Evolutionary conservation across 1,140 invertebrate genomes (phyloP).

Genomic region (Magallana ariakensis): DNA sequence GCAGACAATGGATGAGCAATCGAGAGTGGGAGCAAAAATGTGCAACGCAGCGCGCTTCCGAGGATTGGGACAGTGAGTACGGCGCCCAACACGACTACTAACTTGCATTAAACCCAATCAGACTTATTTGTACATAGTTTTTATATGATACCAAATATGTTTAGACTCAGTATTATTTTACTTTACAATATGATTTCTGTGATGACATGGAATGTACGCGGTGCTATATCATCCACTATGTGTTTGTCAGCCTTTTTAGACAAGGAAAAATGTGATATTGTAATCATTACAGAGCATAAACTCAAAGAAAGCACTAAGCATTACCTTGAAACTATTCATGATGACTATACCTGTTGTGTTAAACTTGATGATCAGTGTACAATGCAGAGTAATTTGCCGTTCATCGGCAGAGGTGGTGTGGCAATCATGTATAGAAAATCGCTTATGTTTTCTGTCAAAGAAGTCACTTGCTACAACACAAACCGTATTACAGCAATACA

Average conservation of each 20-base stretch:
- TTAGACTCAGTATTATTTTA: no score
- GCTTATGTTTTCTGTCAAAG: slow-evolving; percentile 19
- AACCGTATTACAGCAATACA: slow-evolving; percentile 31
- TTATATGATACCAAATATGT: no score
- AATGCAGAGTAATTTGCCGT: background rate
- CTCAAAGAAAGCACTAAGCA: background rate
- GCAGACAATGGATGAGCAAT: no score
- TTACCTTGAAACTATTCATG: background rate
- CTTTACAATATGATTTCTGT: no score
- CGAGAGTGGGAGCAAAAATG: no score
- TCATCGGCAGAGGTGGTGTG: slow-evolving; percentile 16
- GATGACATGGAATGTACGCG: no score
- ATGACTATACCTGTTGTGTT: background rate
- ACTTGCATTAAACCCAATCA: no score
- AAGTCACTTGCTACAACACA: slow-evolving; percentile 5
- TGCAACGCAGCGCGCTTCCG: no score
- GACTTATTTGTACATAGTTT: no score
- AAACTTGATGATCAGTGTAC: background rate
- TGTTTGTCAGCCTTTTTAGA: slow-evolving; percentile 16
- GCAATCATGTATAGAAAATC: slow-evolving; percentile 16
- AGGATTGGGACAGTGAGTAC: no score
- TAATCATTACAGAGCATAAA: slow-evolving; percentile 32
- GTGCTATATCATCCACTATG: no score
- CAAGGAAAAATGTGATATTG: slow-evolving; percentile 27
- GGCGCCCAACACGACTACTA: no score